These are phyloP conservation scores for Myotis findleyi DNA, from an alignment of 2,797 vertebrate genomes.

Conservation along the genomic window DNA sequence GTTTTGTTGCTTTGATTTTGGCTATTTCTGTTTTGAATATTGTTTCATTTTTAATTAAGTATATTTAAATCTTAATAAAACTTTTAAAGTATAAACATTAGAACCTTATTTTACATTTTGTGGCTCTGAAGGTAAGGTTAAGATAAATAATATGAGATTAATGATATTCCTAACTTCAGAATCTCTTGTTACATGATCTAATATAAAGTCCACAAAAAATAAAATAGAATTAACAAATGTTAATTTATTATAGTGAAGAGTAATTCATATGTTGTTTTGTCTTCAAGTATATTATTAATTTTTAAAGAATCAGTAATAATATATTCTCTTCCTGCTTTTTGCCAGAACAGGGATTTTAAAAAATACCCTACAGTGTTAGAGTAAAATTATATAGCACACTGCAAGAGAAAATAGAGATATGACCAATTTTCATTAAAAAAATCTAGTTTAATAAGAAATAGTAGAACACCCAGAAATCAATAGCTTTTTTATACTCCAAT, in stretches of 20 bases:
- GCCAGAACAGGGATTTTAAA: not conserved
- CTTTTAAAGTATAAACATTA: not conserved
- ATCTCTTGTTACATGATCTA: not conserved
- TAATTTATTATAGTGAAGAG: not conserved
- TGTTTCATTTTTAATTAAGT: not conserved
- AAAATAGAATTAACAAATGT: not conserved
- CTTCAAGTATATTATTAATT: not conserved
- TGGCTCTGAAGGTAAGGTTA: not conserved
- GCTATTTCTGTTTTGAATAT: not conserved
- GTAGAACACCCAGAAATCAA: not conserved
- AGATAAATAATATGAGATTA: not conserved
- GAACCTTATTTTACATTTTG: not conserved
- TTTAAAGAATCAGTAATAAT: not conserved
- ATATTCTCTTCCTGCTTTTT: not conserved
- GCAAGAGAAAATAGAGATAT: not conserved
- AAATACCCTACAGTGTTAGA: not conserved
- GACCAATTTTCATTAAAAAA: not conserved
- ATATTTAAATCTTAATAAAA: not conserved
- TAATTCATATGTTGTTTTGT: not conserved
- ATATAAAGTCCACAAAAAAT: not conserved
- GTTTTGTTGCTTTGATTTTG: not conserved
- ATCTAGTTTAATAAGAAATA: not conserved
- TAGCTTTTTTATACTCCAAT: too few relatives aligned
- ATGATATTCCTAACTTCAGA: not conserved
- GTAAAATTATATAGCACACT: not conserved